A percentile compares a stretch with the other conserved stretches of the same genome.
Evolutionary conservation across 2,888 invertebrate genomes (phyloP).

Genomic region (Aproaerema taeniolella): DNA sequence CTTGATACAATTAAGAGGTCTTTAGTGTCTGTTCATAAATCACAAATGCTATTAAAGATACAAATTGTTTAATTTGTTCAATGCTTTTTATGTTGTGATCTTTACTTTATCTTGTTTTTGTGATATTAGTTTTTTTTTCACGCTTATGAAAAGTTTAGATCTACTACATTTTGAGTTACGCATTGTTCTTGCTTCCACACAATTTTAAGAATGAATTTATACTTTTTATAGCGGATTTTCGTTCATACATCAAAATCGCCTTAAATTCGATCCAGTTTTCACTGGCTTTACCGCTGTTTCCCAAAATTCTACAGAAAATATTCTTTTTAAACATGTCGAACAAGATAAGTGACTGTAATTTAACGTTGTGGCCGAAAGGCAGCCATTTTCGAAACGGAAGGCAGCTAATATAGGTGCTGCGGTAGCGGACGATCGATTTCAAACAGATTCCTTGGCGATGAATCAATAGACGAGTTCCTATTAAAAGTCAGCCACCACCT

Average conservation of each 20-base stretch:
- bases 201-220: too few species aligned
- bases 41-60: slow-evolving; percentile 29
- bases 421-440: slow-evolving; percentile 34
- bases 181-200: too few species aligned
- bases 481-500: slow-evolving; percentile 73
- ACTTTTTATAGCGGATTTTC: too few species aligned
- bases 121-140: too few species aligned
- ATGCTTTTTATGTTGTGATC: slow-evolving; percentile 22
- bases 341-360: not conserved
- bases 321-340: not conserved
- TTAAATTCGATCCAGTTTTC: too few species aligned
- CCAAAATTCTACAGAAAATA: too few species aligned
- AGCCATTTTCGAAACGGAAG: slow-evolving; percentile 18
- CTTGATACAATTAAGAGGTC: slow-evolving; percentile 25
- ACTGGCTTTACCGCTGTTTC: too few species aligned
- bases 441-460: slow-evolving; percentile 58
- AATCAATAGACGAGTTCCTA: slow-evolving; percentile 68
- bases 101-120: slow-evolving; percentile 9
- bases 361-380: not conserved
- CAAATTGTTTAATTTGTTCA: slow-evolving; percentile 27
- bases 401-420: slow-evolving; percentile 25
- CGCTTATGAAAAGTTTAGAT: too few species aligned
- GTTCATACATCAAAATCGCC: too few species aligned
- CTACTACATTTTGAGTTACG: too few species aligned
- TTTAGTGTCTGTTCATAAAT: slow-evolving; percentile 30